Conservation (phyloP, 2,888 invertebrate species). For the Lasius fuliginosus region DNA sequence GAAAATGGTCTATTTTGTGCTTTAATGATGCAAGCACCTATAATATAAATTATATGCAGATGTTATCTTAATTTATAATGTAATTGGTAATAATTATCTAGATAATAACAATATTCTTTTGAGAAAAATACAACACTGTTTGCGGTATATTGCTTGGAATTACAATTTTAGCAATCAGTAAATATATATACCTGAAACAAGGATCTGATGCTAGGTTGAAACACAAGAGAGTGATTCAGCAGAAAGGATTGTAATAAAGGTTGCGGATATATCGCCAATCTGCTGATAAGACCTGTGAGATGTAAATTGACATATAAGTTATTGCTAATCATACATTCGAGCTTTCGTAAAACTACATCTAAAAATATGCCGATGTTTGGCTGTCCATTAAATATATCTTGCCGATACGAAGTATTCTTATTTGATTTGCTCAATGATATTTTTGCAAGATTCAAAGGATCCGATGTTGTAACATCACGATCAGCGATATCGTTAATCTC, state of each 20-base stretch:
- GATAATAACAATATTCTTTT: not conserved
- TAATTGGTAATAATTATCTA: not conserved
- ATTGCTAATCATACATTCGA: conserved; percentile 94
- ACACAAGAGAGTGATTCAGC: conserved; percentile 93
- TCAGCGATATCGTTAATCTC: conserved; percentile 67
- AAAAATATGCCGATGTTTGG: conserved; percentile 89
- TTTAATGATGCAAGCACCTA: conserved; percentile 93
- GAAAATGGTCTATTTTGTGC: conserved; percentile 94
- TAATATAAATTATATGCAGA: conserved; percentile 58
- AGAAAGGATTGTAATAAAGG: conserved; percentile 95
- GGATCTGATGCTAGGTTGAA: conserved; percentile 96
- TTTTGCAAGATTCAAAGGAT: conserved; percentile 29
- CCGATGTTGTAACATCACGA: conserved; percentile 56
- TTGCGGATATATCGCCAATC: conserved; percentile 95
- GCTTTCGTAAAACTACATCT: conserved; percentile 92
- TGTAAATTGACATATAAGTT: conserved; percentile 95
- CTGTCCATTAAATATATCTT: conserved; percentile 81
- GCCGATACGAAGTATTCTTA: conserved; percentile 66
- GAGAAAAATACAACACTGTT: not conserved
- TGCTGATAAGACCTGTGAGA: conserved; percentile 94
- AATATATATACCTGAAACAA: conserved; percentile 92
- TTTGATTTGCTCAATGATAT: conserved; percentile 59
- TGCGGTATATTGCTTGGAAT: not conserved
- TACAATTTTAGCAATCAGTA: not conserved
- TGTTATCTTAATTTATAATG: conserved; percentile 6